Evolutionary conservation across 2,113 vertebrate genomes (phyloP), one percentile per base, ranked within the genome.

Genomic region (Microtus montanus): DNA sequence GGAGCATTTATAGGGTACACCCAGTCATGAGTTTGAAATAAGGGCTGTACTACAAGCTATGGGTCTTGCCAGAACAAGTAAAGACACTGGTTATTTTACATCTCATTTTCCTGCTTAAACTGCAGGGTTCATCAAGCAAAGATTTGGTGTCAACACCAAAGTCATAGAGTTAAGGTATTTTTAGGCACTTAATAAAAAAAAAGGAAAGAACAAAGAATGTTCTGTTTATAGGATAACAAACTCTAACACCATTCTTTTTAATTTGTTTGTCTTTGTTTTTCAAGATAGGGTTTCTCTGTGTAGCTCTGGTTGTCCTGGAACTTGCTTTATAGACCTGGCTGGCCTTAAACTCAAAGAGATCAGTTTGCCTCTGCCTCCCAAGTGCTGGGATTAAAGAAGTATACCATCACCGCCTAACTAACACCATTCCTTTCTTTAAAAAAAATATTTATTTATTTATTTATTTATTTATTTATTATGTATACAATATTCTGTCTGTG

Each of bases 51-150:
- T 79, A 70, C 14, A 96, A 92, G 38, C 19, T 73, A 84, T 20
- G 79, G 38, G 84, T 83, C 79, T 91, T 87, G 92, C 38, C 7
- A 91, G 86, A 78, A 19, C 74, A 95, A 17, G 4, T 87, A 63
- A 47, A 92, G 49, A 87, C 68, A 64, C 52, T 89, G 24, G 14
- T 73, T 94, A 89, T 63, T 84, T 91, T 92, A 74, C 9, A 82
- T 77, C 38, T 97, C 13, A 10, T 94, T 95, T 96, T 91, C 80
- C 58, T 90, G 38, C 30, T 87, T 95, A 77, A 94, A 90, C 30
- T 89, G 35, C 7, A 85, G 86, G n/a, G 13, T 85, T 87, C 70
- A 85, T 82, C n/a, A 82, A 87, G 54, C 35, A 95, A 80, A 80
- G 77, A 96, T 84, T 85, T 1, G 19, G 41, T 90, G 35, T 90